Percentiles rank a stretch among this genome's conserved stretches.
phyloP scores from a whole-genome alignment of 1,140 invertebrate species.

The Drosophila tropicalis region DNA sequence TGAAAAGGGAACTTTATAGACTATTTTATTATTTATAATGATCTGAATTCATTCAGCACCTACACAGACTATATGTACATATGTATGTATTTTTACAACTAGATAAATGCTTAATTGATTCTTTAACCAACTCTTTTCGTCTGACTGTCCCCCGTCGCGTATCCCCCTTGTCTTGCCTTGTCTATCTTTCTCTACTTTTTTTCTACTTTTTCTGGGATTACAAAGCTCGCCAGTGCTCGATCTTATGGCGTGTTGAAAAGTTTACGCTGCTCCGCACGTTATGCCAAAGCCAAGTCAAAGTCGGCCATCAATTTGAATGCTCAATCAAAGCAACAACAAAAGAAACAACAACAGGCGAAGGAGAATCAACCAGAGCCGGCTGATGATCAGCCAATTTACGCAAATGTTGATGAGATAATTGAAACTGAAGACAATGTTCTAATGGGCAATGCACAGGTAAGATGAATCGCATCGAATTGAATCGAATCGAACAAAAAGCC shows the following conservation, averaged over 20 bases:
- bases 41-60: too few relatives aligned
- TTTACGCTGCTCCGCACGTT: slow-evolving; percentile 65
- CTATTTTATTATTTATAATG: too few relatives aligned
- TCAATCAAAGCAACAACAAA: slow-evolving; percentile 64
- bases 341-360: slow-evolving; percentile 34
- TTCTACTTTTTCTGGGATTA: slow-evolving; percentile 1
- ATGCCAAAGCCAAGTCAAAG: slow-evolving; percentile 66
- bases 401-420: slow-evolving; percentile 54
- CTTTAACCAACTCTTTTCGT: neutral
- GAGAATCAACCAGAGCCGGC: slow-evolving; percentile 34
- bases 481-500: neutral
- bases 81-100: neutral
- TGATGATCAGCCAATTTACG: slow-evolving; percentile 59
- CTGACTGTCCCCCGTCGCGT: slow-evolving; percentile 22
- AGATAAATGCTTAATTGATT: neutral
- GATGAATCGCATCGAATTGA: slow-evolving; percentile 25
- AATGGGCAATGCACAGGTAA: slow-evolving; percentile 76
- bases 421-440: slow-evolving; percentile 57
- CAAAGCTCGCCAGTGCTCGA: slow-evolving; percentile 69
- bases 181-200: slow-evolving; percentile 11
- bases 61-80: too few relatives aligned
- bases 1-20: too few relatives aligned
- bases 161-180: slow-evolving; percentile 22
- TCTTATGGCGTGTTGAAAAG: slow-evolving; percentile 72
- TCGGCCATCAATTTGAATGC: slow-evolving; percentile 70